Evolutionary conservation across 2,113 vertebrate species (phyloP).

Genomic region (Connochaetes taurinus): DNA sequence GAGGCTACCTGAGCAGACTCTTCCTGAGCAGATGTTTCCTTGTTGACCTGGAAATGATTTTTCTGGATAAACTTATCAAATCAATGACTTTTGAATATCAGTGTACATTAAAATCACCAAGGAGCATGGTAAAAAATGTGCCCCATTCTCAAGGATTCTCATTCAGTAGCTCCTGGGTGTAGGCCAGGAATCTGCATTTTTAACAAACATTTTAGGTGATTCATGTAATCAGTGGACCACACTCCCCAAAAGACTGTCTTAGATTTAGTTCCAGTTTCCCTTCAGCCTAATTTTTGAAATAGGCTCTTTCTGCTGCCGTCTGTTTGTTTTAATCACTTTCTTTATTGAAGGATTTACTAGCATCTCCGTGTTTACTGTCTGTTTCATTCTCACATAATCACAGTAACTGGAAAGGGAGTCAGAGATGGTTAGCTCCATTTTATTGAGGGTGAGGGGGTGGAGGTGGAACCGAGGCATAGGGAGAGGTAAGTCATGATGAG

Average conservation of each 20-base stretch:
- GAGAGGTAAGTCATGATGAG: conserved; percentile 16
- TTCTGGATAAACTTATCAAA: not conserved
- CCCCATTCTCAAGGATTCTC: not conserved
- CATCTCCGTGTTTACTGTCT: conserved; percentile 47
- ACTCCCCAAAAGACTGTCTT: not conserved
- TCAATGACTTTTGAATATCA: not conserved
- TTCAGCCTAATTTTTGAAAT: conserved; percentile 39
- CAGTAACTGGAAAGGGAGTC: not conserved
- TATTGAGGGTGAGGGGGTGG: conserved; percentile 14
- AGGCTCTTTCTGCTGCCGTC: not conserved
- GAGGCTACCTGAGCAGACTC: not conserved
- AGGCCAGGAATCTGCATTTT: not conserved
- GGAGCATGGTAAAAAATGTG: not conserved
- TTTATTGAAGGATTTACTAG: conserved; percentile 64
- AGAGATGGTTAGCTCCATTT: conserved; percentile 30
- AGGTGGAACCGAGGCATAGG: not conserved
- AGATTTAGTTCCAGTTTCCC: not conserved
- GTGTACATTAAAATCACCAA: not conserved
- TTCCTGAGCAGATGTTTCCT: conserved; percentile 14
- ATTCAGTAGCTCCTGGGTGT: not conserved
- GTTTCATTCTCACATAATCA: conserved; percentile 27
- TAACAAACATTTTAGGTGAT: not conserved
- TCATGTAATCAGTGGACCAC: not conserved
- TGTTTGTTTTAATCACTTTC: conserved; percentile 32
- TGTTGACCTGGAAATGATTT: not conserved